These are phyloP conservation scores for Drosophila suboccidentalis DNA, from an alignment of 2,888 invertebrate genomes.

Conservation along the genomic window DNA sequence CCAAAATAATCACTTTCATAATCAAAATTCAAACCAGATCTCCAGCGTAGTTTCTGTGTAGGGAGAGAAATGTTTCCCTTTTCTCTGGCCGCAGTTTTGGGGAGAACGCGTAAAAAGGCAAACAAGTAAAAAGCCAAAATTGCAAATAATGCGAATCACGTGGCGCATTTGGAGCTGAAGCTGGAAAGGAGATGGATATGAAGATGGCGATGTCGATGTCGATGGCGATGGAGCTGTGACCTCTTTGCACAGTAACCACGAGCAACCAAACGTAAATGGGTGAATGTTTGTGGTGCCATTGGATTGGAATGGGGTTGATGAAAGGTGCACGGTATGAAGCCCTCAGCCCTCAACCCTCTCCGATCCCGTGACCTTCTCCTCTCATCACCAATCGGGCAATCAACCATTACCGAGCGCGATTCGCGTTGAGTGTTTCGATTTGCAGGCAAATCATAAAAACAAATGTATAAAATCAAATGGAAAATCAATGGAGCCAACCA, in stretches of 20 bases:
- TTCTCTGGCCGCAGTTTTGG: constrained; percentile 37
- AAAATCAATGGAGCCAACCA: constrained; percentile 76
- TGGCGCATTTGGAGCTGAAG: constrained; percentile 51
- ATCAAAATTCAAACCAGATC: constrained; percentile 6
- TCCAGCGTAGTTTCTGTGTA: constrained; percentile 11
- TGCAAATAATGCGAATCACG: constrained; percentile 79
- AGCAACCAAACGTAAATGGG: constrained; percentile 36
- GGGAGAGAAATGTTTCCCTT: background rate
- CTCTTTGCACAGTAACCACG: constrained; percentile 35
- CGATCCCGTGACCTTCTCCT: background rate
- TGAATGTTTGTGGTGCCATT: constrained; percentile 18
- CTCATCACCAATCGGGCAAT: constrained; percentile 54
- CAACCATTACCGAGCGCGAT: constrained; percentile 75
- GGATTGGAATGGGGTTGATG: constrained; percentile 1
- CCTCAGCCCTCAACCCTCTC: background rate
- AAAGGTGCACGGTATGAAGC: constrained; percentile 29
- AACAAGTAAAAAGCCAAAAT: constrained; percentile 67
- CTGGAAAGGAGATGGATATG: constrained; percentile 1
- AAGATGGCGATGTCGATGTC: background rate
- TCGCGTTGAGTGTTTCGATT: constrained; percentile 77
- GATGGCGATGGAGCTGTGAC: constrained; percentile 38
- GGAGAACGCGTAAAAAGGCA: constrained; percentile 54
- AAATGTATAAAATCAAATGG: constrained; percentile 78
- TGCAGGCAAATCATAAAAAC: constrained; percentile 79
- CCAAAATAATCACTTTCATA: constrained; percentile 14